A percentile compares a stretch with the other conserved stretches of the same genome.
phyloP scores from a whole-genome alignment of 2,888 invertebrate species.

The Tromatobia lineatoria region DNA sequence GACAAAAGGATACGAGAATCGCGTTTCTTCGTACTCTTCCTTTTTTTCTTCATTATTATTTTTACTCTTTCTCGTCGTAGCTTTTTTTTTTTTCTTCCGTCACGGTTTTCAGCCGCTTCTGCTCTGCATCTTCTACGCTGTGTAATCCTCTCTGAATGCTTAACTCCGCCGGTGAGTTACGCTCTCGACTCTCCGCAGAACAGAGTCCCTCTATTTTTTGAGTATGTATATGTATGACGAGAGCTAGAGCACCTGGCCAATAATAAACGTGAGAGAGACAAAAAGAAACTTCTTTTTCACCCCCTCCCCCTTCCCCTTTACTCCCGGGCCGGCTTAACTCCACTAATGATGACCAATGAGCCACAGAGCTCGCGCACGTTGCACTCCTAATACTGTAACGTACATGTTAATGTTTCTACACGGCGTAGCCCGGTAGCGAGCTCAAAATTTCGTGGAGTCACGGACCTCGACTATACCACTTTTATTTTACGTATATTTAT shows the following conservation, averaged over 20 bases:
- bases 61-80: background rate
- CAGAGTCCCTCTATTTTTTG: constrained; percentile 45
- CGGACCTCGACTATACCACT: constrained; percentile 43
- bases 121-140: constrained; percentile 57
- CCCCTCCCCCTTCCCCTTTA: background rate
- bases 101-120: constrained; percentile 51
- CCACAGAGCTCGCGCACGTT: constrained; percentile 33
- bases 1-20: constrained; percentile 67
- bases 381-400: constrained; percentile 53
- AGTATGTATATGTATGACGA: constrained; percentile 17
- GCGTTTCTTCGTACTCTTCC: constrained; percentile 45
- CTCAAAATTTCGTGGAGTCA: constrained; percentile 61
- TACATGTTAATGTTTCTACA: constrained; percentile 63
- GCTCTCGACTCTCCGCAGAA: constrained; percentile 39
- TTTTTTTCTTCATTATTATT: constrained; percentile 5
- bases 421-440: constrained; percentile 65
- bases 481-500: constrained; percentile 4
- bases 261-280: constrained; percentile 32
- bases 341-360: constrained; percentile 69
- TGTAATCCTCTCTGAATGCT: constrained; percentile 67
- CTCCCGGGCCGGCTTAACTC: constrained; percentile 49
- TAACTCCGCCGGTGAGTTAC: constrained; percentile 20
- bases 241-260: constrained; percentile 34
- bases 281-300: constrained; percentile 22
- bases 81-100: constrained; percentile 44